These are phyloP conservation scores for Otolemur garnettii DNA, from an alignment of 2,113 vertebrate species.

Conservation along the genomic window DNA sequence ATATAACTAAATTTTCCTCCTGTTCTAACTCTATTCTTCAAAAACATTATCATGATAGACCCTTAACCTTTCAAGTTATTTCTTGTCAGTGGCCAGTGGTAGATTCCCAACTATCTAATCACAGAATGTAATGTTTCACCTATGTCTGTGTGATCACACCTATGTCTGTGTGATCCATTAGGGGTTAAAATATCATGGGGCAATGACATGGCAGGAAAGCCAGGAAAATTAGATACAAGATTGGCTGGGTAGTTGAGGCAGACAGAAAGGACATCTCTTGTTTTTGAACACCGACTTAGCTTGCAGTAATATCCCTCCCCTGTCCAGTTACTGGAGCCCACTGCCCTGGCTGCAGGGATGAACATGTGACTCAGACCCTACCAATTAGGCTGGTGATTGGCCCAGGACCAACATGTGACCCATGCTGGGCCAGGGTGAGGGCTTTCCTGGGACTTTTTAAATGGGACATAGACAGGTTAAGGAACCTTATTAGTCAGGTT, in stretches of 20 bases:
- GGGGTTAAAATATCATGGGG: background rate
- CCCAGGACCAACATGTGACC: background rate
- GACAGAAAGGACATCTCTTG: background rate
- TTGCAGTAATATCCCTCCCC: background rate
- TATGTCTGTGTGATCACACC: background rate
- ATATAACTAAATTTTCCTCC: background rate
- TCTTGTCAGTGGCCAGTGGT: background rate
- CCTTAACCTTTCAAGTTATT: background rate
- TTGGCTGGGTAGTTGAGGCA: background rate
- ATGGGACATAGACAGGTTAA: background rate
- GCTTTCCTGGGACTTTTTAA: background rate
- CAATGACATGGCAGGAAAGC: background rate
- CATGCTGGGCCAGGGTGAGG: background rate
- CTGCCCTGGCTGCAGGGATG: no score
- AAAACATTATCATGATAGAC: background rate
- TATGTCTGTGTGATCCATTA: background rate
- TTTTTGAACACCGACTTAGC: background rate
- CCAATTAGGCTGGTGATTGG: background rate
- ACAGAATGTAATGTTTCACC: background rate
- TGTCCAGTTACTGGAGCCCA: accelerated
- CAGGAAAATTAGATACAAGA: no score
- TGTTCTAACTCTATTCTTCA: background rate
- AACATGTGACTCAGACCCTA: background rate
- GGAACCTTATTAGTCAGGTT: background rate
- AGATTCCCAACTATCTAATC: background rate